phyloP scores from a whole-genome alignment of 1,140 invertebrate genomes.

The Lasaia peninsularis region DNA sequence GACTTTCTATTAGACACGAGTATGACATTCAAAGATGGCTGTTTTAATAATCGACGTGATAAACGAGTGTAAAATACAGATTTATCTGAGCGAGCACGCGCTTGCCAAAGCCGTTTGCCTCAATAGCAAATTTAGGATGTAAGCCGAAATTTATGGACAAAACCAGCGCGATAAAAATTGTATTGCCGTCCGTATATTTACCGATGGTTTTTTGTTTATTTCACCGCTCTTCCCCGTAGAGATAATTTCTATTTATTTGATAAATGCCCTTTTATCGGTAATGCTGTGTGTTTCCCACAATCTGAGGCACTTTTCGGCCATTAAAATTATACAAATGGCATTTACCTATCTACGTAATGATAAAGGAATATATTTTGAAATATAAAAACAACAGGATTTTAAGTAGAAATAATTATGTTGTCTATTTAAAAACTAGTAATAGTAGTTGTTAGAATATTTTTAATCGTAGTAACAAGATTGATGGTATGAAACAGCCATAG shows the following conservation, averaged over 20 bases:
- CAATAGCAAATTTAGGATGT: constrained; percentile 52
- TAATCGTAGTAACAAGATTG: too few relatives aligned
- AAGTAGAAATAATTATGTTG: too few relatives aligned
- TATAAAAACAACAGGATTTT: too few relatives aligned
- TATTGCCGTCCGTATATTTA: constrained; percentile 55
- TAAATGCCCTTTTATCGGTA: constrained; percentile 2
- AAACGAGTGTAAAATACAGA: constrained; percentile 41
- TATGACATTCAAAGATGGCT: constrained; percentile 7
- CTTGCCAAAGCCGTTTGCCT: constrained; percentile 34
- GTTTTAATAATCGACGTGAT: constrained; percentile 45
- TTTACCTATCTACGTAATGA: too few relatives aligned
- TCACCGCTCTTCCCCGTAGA: constrained; percentile 20
- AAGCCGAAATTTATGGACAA: constrained; percentile 62
- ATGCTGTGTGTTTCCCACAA: neutral
- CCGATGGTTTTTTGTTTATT: constrained; percentile 33
- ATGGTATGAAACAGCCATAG: too few relatives aligned
- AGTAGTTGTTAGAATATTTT: too few relatives aligned
- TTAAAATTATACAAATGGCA: neutral
- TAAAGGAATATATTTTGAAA: too few relatives aligned
- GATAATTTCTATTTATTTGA: constrained; percentile 7
- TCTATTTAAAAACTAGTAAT: too few relatives aligned
- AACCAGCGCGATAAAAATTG: constrained; percentile 58
- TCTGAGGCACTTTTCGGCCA: neutral
- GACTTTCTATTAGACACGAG: too few relatives aligned
- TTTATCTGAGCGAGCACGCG: constrained; percentile 51